Evolutionary conservation across 2,888 invertebrate species (phyloP).

Genomic region (Xestia c-nigrum): DNA sequence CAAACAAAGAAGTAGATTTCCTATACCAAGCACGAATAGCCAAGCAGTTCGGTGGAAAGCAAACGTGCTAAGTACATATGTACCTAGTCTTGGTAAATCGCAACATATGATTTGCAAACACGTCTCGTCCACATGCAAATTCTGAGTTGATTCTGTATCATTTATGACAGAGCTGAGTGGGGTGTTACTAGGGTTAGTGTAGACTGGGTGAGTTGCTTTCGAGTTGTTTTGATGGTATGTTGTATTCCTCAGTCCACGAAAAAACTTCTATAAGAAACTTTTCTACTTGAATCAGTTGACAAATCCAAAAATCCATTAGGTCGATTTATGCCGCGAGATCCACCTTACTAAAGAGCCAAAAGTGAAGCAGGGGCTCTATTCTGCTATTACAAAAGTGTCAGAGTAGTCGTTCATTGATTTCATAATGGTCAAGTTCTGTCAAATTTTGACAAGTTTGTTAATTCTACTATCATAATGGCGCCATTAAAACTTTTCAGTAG

Average conservation of each 20-base stretch:
- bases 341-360: too few relatives aligned
- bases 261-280: background rate
- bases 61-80: slow-evolving; percentile 58
- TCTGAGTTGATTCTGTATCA: slow-evolving; percentile 76
- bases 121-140: slow-evolving; percentile 77
- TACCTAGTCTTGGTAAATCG: slow-evolving; percentile 66
- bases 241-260: background rate
- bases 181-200: slow-evolving; percentile 48
- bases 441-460: too few relatives aligned
- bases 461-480: too few relatives aligned
- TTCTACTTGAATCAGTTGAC: too few relatives aligned
- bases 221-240: background rate
- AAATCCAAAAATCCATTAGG: too few relatives aligned
- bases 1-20: slow-evolving; percentile 31
- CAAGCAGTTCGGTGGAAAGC: slow-evolving; percentile 28
- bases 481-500: too few relatives aligned
- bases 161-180: slow-evolving; percentile 70
- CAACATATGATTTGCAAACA: slow-evolving; percentile 80
- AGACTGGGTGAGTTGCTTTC: slow-evolving; percentile 10
- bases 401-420: too few relatives aligned
- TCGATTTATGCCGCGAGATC: too few relatives aligned
- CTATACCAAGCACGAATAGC: slow-evolving; percentile 50
- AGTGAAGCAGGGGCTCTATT: too few relatives aligned
- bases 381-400: too few relatives aligned
- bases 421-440: too few relatives aligned